A percentile compares a stretch with the other conserved stretches of the same genome.
Evolutionary conservation across 2,888 invertebrate genomes (phyloP).

Genomic region (Venusia cambrica): DNA sequence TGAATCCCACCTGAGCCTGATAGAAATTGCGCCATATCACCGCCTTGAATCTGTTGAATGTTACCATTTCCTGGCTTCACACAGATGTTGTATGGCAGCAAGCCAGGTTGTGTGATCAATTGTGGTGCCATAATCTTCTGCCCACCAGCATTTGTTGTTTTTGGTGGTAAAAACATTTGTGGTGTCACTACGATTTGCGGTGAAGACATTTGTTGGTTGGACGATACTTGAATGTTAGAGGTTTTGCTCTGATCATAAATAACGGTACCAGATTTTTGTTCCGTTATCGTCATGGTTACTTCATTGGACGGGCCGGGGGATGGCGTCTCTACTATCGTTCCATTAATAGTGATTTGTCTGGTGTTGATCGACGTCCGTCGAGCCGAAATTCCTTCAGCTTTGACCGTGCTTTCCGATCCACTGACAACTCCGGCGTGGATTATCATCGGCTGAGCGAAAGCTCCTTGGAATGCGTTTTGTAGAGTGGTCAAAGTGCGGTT

Average conservation of each 20-base stretch:
- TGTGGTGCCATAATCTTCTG: slow-evolving; percentile 71
- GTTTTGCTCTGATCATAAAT: slow-evolving; percentile 74
- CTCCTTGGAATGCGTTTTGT: slow-evolving; percentile 75
- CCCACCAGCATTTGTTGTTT: slow-evolving; percentile 59
- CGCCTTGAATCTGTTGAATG: slow-evolving; percentile 69
- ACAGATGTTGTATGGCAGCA: slow-evolving; percentile 74
- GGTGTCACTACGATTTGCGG: slow-evolving; percentile 77
- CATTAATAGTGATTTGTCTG: slow-evolving; percentile 76
- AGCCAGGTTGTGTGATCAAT: slow-evolving; percentile 68
- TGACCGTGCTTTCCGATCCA: slow-evolving; percentile 66
- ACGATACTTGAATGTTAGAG: slow-evolving; percentile 70
- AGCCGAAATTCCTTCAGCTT: slow-evolving; percentile 73
- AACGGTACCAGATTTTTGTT: slow-evolving; percentile 72
- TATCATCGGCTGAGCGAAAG: slow-evolving; percentile 75
- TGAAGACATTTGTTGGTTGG: slow-evolving; percentile 70
- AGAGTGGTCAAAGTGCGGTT: slow-evolving; percentile 73
- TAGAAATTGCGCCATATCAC: slow-evolving; percentile 70
- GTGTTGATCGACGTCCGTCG: slow-evolving; percentile 76
- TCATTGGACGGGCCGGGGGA: slow-evolving; percentile 76
- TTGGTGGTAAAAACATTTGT: slow-evolving; percentile 72
- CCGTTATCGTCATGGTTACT: slow-evolving; percentile 76
- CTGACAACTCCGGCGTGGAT: slow-evolving; percentile 73
- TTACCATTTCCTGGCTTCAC: slow-evolving; percentile 71
- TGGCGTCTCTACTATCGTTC: slow-evolving; percentile 76
- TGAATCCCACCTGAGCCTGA: slow-evolving; percentile 73